Conservation (phyloP, 35 echinoderm and acorn worm genomes). For the Patiria miniata region DNA sequence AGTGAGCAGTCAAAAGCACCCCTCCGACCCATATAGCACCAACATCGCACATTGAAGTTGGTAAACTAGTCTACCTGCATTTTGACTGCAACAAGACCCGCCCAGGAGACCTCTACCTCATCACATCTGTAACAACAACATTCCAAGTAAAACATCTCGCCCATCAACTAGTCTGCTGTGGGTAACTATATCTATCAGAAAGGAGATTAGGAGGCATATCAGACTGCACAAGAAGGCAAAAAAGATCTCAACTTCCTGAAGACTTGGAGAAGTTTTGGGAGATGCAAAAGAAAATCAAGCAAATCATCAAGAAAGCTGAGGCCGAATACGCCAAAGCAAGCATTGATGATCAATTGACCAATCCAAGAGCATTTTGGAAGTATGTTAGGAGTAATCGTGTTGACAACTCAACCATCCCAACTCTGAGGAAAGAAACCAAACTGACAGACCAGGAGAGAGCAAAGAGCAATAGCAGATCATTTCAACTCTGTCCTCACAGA, state of each 20-base stretch:
- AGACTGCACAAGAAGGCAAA: not conserved
- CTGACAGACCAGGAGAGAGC: slow-evolving; percentile 19
- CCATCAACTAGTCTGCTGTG: not conserved
- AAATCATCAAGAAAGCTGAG: not conserved
- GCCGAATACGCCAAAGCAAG: not conserved
- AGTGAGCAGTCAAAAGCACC: not conserved
- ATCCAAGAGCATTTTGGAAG: slow-evolving; percentile 30
- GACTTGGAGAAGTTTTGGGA: not conserved
- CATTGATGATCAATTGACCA: not conserved
- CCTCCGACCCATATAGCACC: not conserved
- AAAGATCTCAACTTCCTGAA: not conserved
- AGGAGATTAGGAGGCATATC: not conserved
- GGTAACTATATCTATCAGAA: not conserved
- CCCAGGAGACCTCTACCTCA: not conserved
- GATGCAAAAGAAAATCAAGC: not conserved
- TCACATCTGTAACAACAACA: not conserved
- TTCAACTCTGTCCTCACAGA: slow-evolving; percentile 25
- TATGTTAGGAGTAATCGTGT: not conserved
- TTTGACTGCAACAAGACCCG: too few relatives aligned
- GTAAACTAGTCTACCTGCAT: too few relatives aligned
- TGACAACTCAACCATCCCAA: not conserved
- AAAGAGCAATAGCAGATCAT: slow-evolving; percentile 3
- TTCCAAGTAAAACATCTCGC: too few relatives aligned
- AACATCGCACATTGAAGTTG: too few relatives aligned
- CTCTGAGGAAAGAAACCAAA: not conserved